Percentiles rank a stretch among this genome's conserved stretches.
Conservation (phyloP, 2,888 invertebrate species). For the Euproctis similis region DNA sequence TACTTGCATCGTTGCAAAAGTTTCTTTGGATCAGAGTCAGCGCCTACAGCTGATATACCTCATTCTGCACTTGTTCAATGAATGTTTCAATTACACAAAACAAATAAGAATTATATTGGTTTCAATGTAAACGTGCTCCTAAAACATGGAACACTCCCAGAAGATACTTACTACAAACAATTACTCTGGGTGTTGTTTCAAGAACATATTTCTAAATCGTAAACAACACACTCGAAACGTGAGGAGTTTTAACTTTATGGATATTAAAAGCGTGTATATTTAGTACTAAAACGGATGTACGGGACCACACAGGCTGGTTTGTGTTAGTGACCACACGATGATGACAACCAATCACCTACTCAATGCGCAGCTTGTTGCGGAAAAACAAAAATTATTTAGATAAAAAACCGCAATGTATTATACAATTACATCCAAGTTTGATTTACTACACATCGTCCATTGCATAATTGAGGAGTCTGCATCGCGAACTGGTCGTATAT, state of each 20-base stretch:
- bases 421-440: conserved; percentile 32
- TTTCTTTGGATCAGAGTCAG: no score
- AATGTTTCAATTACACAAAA: no score
- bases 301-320: conserved; percentile 15
- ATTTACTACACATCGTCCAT: conserved; percentile 45
- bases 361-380: conserved; percentile 12
- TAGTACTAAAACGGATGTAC: conserved; percentile 14
- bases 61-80: no score
- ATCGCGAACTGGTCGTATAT: conserved; percentile 51
- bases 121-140: no score
- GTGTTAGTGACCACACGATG: conserved; percentile 20
- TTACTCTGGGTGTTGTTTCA: no score
- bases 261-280: conserved; percentile 18
- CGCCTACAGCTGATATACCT: no score
- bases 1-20: no score
- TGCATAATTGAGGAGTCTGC: conserved; percentile 59
- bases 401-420: conserved; percentile 40
- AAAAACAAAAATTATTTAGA: conserved; percentile 25
- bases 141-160: no score
- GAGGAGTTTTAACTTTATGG: conserved; percentile 5
- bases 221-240: conserved; percentile 1
- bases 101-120: no score
- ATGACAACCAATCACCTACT: conserved; percentile 19
- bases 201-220: background rate
- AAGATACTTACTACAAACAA: no score